Conservation (phyloP, 1,140 invertebrate genomes). For the Bombus difficillimus region DNA sequence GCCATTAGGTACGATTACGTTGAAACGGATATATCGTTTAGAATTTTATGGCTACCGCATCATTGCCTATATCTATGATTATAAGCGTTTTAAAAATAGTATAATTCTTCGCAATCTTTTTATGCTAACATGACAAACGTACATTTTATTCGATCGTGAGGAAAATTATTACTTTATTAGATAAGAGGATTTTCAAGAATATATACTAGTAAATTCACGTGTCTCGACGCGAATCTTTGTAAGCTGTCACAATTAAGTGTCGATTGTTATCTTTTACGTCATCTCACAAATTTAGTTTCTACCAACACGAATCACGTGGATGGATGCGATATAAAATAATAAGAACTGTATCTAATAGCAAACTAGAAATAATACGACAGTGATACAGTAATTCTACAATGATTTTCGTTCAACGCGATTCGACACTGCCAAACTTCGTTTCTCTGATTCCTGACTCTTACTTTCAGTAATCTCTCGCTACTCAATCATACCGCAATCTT, state of each 20-base stretch:
- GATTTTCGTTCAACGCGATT: too few relatives aligned
- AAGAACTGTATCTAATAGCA: background rate
- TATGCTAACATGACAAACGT: too few relatives aligned
- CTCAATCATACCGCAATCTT: background rate
- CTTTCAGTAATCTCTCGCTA: background rate
- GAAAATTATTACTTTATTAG: background rate
- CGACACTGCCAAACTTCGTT: background rate
- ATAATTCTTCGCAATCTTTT: background rate
- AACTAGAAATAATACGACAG: background rate
- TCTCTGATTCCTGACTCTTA: background rate
- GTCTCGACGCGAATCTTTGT: too few relatives aligned
- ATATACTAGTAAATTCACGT: background rate
- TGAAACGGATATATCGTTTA: slow-evolving; percentile 5
- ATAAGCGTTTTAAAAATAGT: background rate
- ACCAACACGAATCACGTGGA: background rate
- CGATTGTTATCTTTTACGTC: background rate
- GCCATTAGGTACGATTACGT: background rate
- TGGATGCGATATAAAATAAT: background rate
- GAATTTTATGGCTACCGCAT: background rate
- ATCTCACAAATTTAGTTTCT: background rate
- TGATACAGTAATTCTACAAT: too few relatives aligned
- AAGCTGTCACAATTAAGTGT: too few relatives aligned
- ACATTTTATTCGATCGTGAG: background rate
- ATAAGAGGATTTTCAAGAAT: background rate
- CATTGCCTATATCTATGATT: background rate